Percentiles rank a stretch among this genome's conserved stretches.
Evolutionary conservation across 2,888 invertebrate genomes (phyloP).

Genomic region (Dione vanillae): DNA sequence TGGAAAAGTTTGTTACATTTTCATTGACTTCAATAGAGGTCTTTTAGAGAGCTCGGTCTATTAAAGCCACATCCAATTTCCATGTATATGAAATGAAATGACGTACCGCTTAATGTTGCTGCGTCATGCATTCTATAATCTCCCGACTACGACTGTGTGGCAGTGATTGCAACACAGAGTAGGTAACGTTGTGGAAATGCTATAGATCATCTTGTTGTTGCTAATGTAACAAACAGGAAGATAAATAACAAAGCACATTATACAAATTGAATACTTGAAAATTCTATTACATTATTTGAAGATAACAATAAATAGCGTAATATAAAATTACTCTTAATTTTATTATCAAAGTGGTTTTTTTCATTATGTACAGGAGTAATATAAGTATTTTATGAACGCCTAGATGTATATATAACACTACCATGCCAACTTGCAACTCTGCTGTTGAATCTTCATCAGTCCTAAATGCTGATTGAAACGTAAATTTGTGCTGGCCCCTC

Average conservation of each 20-base stretch:
- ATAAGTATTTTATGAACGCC: background rate
- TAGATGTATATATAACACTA: background rate
- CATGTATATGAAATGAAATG: conserved; percentile 68
- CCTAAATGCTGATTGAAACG: conserved; percentile 80
- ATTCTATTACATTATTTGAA: background rate
- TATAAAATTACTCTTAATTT: background rate
- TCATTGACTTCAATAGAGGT: conserved; percentile 41
- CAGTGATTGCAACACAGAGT: conserved; percentile 36
- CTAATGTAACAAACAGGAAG: background rate
- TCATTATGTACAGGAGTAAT: background rate
- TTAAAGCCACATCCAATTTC: conserved; percentile 71
- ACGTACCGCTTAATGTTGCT: conserved; percentile 65
- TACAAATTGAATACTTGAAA: background rate
- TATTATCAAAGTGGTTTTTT: background rate
- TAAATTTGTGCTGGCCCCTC: conserved; percentile 66
- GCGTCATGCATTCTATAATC: conserved; percentile 75
- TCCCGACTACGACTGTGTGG: conserved; percentile 52
- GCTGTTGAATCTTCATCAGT: conserved; percentile 65
- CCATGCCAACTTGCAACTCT: background rate
- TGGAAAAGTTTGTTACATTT: conserved; percentile 40
- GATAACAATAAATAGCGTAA: background rate
- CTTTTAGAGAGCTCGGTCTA: conserved; percentile 47
- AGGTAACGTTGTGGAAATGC: conserved; percentile 8
- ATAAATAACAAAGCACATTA: background rate
- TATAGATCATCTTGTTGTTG: background rate